Base-by-base conservation (phyloP, 2,797 vertebrate genomes). In the Pangasius larnaudii region DNA sequence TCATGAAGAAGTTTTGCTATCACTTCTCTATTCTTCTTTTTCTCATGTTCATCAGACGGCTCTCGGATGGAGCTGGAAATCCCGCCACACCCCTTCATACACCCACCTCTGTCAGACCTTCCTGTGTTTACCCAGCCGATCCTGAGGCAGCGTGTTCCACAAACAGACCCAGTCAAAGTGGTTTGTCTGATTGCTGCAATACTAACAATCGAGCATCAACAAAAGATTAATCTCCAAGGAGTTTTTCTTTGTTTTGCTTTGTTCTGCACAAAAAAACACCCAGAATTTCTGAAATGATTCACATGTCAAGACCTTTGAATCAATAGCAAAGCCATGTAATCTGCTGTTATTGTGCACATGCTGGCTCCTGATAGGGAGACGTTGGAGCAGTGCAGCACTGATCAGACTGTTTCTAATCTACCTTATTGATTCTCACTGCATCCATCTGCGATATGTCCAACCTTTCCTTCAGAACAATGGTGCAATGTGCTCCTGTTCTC, bases 141-240 rank as follows among this genome's bases (percentile, higher is more conserved):
- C 59, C 72, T 80, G 87, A 86, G 85, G 88, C 59, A 74, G 49
- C 42, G 85, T 67, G 65, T 77, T 65, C 61, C 71, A 86, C 88
- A 90, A 91, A 89, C 90, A 90, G 88, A 87, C 87, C 83, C 86
- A 90, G 61, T 87, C 90, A 84, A 75, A 72, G 74, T 65, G 42
- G 86, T 82, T 87, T 81, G 39, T 69, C 77, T 72, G 77, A 85
- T 53, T 79, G 75, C 85, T 86, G 81, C 81, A 84, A 89, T 84
- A 69, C 72, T 86, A 90, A 91, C 88, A 82, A 67, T 82, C 65
- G 39, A 88, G 85, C 72, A 90, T 81, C 79, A 81, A 89, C 86
- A 88, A 78, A 87, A 61, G 75, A 86, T 90, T 89, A 56, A 88
- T 90, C 80, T 58, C 77, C 65, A 91, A 86, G 30, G 79, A 79